phyloP scores from a whole-genome alignment of 2,113 vertebrate genomes.

The Apistogramma diplotaenia region DNA sequence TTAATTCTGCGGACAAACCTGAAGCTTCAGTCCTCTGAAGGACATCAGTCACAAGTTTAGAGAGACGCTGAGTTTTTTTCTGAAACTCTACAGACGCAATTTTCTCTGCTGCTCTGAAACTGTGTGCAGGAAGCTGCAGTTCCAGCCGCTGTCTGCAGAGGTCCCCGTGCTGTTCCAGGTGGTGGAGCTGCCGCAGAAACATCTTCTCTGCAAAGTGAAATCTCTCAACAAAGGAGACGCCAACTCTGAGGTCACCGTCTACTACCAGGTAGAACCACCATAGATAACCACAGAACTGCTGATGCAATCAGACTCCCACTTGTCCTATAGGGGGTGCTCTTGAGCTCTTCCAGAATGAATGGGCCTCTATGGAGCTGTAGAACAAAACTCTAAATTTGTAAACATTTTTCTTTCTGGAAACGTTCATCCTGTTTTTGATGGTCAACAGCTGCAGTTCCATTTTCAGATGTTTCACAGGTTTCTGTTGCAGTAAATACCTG shows the following conservation, averaged over 20 bases:
- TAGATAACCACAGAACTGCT: not conserved
- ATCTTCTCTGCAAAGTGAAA: conserved; percentile 90
- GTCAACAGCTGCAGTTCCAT: not conserved
- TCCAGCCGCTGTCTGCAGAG: conserved; percentile 76
- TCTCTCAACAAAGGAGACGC: conserved; percentile 91
- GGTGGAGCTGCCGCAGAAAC: conserved; percentile 84
- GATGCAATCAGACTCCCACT: not conserved
- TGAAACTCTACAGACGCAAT: not conserved
- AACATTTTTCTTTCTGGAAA: too few relatives aligned
- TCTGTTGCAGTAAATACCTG: not conserved
- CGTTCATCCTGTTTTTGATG: not conserved
- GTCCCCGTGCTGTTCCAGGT: conserved; percentile 91
- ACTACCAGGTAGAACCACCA: conserved; percentile 84
- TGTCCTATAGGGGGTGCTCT: not conserved
- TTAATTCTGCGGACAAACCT: too few relatives aligned
- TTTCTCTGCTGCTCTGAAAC: not conserved
- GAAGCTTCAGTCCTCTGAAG: not conserved
- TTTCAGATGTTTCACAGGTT: not conserved
- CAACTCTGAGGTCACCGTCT: conserved; percentile 95
- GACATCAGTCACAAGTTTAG: not conserved
- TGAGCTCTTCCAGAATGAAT: not conserved
- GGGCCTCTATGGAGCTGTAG: too few relatives aligned
- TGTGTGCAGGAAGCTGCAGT: conserved; percentile 84
- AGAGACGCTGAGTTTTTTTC: not conserved
- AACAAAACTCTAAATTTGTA: not conserved